Percentiles rank a stretch among this genome's conserved stretches.
phyloP scores from a whole-genome alignment of 2,888 invertebrate genomes.

The Caenorhabditis sp. region DNA sequence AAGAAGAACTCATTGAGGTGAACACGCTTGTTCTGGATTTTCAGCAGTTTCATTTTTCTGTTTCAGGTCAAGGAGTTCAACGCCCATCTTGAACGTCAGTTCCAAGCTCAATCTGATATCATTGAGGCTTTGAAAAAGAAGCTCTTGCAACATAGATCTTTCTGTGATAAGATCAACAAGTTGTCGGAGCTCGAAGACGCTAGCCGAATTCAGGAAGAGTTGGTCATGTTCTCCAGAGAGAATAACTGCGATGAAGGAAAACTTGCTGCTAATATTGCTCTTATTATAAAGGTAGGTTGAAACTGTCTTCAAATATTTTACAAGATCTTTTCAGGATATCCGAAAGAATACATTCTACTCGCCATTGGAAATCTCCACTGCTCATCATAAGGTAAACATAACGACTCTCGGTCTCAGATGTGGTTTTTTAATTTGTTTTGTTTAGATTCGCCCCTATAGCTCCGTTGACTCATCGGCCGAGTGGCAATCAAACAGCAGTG shows the following conservation, averaged over 20 bases:
- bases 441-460: conserved; percentile 72
- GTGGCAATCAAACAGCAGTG: conserved; percentile 74
- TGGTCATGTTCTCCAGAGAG: conserved; percentile 62
- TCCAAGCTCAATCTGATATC: conserved; percentile 79
- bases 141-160: conserved; percentile 64
- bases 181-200: conserved; percentile 66
- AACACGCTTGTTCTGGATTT: no score
- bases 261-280: conserved; percentile 65
- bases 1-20: conserved; percentile 69
- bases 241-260: conserved; percentile 70
- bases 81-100: conserved; percentile 74
- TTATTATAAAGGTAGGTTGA: conserved; percentile 59
- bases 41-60: no score
- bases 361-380: conserved; percentile 72
- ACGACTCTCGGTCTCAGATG: neutral
- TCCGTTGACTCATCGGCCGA: conserved; percentile 74
- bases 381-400: conserved; percentile 69
- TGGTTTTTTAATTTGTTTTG: conserved; percentile 21
- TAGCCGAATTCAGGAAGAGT: conserved; percentile 61
- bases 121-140: conserved; percentile 79
- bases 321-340: conserved; percentile 47
- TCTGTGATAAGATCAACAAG: conserved; percentile 66
- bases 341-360: conserved; percentile 61
- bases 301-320: no score
- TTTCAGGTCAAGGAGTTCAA: conserved; percentile 75